phyloP scores from a whole-genome alignment of 2,797 vertebrate species.

The Pitangus sulphuratus region DNA sequence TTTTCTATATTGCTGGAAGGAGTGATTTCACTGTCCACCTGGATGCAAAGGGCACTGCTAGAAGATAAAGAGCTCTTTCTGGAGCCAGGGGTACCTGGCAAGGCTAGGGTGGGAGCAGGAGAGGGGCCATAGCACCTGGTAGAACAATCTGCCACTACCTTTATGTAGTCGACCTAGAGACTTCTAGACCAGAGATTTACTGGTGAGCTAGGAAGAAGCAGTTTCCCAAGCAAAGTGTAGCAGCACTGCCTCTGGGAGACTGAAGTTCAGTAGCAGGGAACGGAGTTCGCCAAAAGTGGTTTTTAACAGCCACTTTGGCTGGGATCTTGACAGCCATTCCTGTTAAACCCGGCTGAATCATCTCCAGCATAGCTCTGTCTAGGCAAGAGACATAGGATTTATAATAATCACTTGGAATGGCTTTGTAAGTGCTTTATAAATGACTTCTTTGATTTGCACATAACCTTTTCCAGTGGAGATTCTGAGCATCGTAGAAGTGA shows the following conservation, averaged over 20 bases:
- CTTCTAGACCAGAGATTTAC: not conserved
- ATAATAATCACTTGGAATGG: not conserved
- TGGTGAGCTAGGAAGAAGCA: not conserved
- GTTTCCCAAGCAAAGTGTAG: not conserved
- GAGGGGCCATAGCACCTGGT: not conserved
- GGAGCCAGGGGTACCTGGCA: not conserved
- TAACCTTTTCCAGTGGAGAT: not conserved
- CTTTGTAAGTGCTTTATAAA: conserved; percentile 24
- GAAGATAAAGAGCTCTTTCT: not conserved
- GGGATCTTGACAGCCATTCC: conserved; percentile 19
- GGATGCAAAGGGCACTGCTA: not conserved
- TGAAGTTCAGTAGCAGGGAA: not conserved
- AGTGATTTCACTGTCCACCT: not conserved
- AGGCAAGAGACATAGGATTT: not conserved
- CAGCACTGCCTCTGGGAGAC: not conserved
- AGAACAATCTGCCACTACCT: not conserved
- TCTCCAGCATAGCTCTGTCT: not conserved
- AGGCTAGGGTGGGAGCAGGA: not conserved
- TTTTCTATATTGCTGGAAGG: not conserved
- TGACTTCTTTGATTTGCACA: not conserved
- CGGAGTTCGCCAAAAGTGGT: not conserved
- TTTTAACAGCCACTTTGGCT: conserved; percentile 26
- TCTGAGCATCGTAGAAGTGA: not conserved
- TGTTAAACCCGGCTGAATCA: not conserved
- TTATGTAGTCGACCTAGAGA: not conserved